Conservation (phyloP, 2,888 invertebrate species). For the Carpatolechia fugitivella region DNA sequence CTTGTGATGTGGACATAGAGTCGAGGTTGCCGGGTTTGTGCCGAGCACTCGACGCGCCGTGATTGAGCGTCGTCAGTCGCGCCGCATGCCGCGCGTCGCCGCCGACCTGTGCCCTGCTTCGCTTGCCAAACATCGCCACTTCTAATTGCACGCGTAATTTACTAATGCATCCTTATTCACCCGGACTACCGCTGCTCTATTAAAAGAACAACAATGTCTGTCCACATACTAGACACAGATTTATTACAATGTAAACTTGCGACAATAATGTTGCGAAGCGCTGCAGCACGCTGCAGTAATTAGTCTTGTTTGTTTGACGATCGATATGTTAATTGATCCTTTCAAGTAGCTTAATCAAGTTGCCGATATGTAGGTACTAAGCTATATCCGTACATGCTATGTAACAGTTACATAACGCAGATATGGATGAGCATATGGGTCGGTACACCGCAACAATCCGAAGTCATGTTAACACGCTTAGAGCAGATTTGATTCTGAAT, state of each 20-base stretch:
- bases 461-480: conserved; percentile 71
- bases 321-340: conserved; percentile 40
- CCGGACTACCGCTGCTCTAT: conserved; percentile 32
- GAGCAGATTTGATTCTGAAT: conserved; percentile 72
- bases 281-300: conserved; percentile 30
- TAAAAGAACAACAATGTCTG: conserved; percentile 31
- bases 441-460: conserved; percentile 63
- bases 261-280: conserved; percentile 19
- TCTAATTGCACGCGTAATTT: conserved; percentile 66
- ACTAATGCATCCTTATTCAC: conserved; percentile 49
- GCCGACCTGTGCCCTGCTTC: conserved; percentile 57
- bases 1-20: conserved; percentile 40
- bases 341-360: conserved; percentile 40
- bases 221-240: conserved; percentile 34
- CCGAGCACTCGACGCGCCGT: conserved; percentile 38
- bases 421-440: conserved; percentile 41
- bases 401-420: conserved; percentile 20
- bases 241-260: conserved; percentile 33
- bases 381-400: conserved; percentile 20
- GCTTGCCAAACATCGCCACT: conserved; percentile 63
- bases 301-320: conserved; percentile 31
- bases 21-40: conserved; percentile 34
- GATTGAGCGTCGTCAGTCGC: conserved; percentile 67
- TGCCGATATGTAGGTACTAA: conserved; percentile 22
- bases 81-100: conserved; percentile 41